Evolutionary conservation across 2,888 invertebrate genomes (phyloP).

Genomic region (Scaptomyza flava): DNA sequence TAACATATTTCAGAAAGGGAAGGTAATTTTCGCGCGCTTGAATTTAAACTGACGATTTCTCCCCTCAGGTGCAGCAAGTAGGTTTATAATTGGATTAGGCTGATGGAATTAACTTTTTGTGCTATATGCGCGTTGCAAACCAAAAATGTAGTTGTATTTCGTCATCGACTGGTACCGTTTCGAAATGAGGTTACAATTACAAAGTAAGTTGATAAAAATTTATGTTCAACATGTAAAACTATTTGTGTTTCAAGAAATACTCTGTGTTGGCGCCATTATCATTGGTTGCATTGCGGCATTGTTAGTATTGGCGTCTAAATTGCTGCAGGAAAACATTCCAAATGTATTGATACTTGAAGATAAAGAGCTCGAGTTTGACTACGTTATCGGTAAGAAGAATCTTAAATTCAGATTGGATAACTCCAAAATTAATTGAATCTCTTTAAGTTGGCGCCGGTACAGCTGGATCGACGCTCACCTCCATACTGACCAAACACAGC

Average conservation of each 20-base stretch:
- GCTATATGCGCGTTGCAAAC: constrained; percentile 2
- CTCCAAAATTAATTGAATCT: not conserved
- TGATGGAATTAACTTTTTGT: constrained; percentile 18
- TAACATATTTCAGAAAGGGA: not conserved
- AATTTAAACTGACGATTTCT: constrained; percentile 30
- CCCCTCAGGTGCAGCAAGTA: not conserved
- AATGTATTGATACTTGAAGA: constrained; percentile 64
- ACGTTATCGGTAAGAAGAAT: constrained; percentile 77
- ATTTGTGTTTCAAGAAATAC: constrained; percentile 61
- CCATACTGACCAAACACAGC: constrained; percentile 87
- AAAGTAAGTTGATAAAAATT: constrained; percentile 57
- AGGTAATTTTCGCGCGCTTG: not conserved
- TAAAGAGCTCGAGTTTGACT: constrained; percentile 76
- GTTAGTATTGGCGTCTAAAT: constrained; percentile 64
- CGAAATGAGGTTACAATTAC: constrained; percentile 55
- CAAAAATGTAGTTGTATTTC: constrained; percentile 53
- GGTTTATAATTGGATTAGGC: constrained; percentile 57
- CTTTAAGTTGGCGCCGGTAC: constrained; percentile 89
- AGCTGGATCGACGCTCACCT: constrained; percentile 89
- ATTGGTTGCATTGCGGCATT: constrained; percentile 69
- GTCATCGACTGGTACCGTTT: constrained; percentile 38
- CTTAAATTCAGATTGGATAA: fast-evolving
- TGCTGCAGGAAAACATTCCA: constrained; percentile 71
- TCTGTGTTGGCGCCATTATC: constrained; percentile 59
- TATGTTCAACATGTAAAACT: not conserved